Percentiles rank a stretch among this genome's conserved stretches.
phyloP scores from a whole-genome alignment of 2,113 vertebrate genomes.

The Henicopernis longicauda region DNA sequence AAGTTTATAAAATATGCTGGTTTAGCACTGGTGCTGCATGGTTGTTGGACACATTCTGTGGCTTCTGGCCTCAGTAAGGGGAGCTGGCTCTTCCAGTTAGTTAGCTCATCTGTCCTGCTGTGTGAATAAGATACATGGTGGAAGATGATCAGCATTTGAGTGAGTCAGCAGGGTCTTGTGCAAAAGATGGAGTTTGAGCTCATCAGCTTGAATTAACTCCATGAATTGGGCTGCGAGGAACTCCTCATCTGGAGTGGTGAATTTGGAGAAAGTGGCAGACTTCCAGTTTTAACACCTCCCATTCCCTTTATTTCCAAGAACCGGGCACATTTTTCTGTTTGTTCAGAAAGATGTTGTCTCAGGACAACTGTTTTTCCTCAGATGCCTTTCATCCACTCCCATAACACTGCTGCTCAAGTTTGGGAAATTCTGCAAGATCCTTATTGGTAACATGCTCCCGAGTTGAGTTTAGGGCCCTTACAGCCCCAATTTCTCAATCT shows the following conservation, averaged over 20 bases:
- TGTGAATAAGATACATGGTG: not conserved
- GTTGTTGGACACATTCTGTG: not conserved
- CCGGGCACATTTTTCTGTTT: not conserved
- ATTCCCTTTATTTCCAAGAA: not conserved
- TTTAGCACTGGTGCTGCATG: not conserved
- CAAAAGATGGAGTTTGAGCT: not conserved
- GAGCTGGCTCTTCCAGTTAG: not conserved
- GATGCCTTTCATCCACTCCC: not conserved
- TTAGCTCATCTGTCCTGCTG: not conserved
- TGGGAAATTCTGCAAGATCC: not conserved
- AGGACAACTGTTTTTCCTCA: not conserved
- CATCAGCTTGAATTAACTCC: not conserved
- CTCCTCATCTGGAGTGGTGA: not conserved
- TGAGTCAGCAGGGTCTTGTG: not conserved
- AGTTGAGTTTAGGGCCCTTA: not conserved
- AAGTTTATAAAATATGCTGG: not conserved
- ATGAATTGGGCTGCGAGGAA: accelerated
- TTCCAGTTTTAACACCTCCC: not conserved
- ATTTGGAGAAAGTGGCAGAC: not conserved
- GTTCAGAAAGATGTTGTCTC: not conserved
- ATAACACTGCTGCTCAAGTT: not conserved
- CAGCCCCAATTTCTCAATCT: not conserved
- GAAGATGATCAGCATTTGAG: not conserved
- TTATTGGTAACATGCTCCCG: not conserved
- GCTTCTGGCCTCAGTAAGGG: not conserved